Evolutionary conservation across 2,888 invertebrate genomes (phyloP), one percentile per base, ranked within the genome.

Genomic region (Oxyscelio sp.): DNA sequence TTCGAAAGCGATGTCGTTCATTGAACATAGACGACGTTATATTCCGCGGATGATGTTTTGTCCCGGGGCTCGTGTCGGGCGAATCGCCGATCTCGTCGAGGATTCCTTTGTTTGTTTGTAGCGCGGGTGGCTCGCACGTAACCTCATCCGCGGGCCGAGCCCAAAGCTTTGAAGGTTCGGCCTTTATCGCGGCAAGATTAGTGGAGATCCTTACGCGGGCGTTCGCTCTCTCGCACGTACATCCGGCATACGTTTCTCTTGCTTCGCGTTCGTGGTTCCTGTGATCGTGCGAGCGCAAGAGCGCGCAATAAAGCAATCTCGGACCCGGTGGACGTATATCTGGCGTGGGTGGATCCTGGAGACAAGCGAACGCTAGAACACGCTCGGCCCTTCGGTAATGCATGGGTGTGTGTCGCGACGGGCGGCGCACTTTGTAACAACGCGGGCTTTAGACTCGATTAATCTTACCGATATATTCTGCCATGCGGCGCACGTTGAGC

Each of bases 401-500:
- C 89, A 91, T 91, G 91, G 91, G 90, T 90, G 91, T 90, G 91
- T 90, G 91, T 92, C 92, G 91, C 92, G 91, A 91, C 92, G 92
- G 93, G 94, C 93, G 93, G 93, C 93, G 91, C 91, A 93, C 93
- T 94, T 94, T 94, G 93, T 93, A 93, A 93, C 93, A 92, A 92
- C 93, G 92, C 92, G 92, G 91, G 90, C 91, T 90, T 92, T 93
- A 92, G 92, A 92, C 92, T 93, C 93, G 94, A 94, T 94, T 94
- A 94, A 94, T 94, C 94, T 93, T 94, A 87, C 90, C 93, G 92
- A 93, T 92, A 91, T 90, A 90, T 92, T 89, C 86, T 78, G 81
- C 86, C 81, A 77, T 52, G 74, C 82, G 81, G 85, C 87, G 87
- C 89, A 87, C 88, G 86, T 88, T 90, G 89, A 87, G 90, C 87